These are phyloP conservation scores for Pangasius macronema DNA, from an alignment of 2,797 vertebrate species.

Conservation along the genomic window DNA sequence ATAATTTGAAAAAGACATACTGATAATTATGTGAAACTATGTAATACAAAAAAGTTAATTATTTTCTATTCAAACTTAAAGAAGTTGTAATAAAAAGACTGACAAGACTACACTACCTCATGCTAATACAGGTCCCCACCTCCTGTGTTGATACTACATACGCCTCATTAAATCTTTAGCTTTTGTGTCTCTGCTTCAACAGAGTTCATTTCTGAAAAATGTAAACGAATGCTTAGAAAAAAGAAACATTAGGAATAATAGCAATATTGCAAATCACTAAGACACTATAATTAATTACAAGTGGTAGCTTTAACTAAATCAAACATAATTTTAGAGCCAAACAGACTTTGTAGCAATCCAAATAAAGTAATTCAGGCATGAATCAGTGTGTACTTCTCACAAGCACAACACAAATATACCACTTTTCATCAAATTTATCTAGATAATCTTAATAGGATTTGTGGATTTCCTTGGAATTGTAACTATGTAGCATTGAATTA, in stretches of 20 bases:
- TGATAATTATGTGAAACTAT: neutral
- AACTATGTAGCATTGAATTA: neutral
- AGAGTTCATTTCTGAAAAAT: neutral
- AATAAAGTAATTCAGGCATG: neutral
- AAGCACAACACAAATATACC: neutral
- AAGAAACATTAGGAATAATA: neutral
- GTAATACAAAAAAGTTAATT: neutral
- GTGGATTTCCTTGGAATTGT: neutral
- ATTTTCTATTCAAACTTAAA: neutral
- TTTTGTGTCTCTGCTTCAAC: neutral
- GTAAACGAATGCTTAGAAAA: neutral
- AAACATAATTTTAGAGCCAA: neutral
- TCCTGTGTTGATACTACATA: neutral
- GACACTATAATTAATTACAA: neutral
- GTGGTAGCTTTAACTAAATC: neutral
- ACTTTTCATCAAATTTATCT: neutral
- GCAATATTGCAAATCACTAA: neutral
- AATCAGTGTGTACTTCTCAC: neutral
- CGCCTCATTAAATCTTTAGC: neutral
- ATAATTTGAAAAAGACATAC: neutral
- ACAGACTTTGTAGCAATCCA: neutral
- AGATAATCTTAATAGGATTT: neutral
- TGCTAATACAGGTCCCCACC: neutral
- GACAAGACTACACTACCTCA: neutral
- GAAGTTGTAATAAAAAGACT: neutral